A percentile compares a stretch with the other conserved stretches of the same genome.
Conservation (phyloP, 2,113 vertebrate species). For the Laterallus jamaicensis region DNA sequence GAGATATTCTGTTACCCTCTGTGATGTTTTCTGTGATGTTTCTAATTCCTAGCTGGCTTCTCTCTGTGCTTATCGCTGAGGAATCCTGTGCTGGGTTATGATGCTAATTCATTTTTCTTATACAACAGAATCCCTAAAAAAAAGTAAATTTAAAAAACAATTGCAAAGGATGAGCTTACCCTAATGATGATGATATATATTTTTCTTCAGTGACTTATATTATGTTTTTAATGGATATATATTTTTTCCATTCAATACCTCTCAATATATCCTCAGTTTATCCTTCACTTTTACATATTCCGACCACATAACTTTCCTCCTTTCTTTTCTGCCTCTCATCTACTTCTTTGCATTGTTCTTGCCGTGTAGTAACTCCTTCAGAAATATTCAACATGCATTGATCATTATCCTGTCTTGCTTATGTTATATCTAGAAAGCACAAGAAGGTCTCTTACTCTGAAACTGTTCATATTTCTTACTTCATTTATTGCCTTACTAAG, state of each 20-base stretch:
- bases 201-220: neutral
- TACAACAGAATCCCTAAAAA: neutral
- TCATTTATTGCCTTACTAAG: neutral
- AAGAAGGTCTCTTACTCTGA: neutral
- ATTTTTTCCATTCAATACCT: neutral
- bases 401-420: neutral
- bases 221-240: neutral
- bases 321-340: neutral
- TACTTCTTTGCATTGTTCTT: neutral
- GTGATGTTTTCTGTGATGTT: neutral
- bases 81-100: neutral
- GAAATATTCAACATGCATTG: neutral
- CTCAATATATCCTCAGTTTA: neutral
- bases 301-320: neutral
- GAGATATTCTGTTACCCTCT: neutral
- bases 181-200: neutral
- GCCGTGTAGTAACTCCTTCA: neutral
- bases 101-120: neutral
- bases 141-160: neutral
- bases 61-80: neutral
- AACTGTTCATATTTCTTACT: neutral
- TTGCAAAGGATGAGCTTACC: neutral
- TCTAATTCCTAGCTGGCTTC: neutral
- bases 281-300: neutral
- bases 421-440: neutral